Percentiles rank a stretch among this genome's conserved stretches.
Evolutionary conservation across 1,140 invertebrate genomes (phyloP).

Genomic region (Lucilia cuprina): DNA sequence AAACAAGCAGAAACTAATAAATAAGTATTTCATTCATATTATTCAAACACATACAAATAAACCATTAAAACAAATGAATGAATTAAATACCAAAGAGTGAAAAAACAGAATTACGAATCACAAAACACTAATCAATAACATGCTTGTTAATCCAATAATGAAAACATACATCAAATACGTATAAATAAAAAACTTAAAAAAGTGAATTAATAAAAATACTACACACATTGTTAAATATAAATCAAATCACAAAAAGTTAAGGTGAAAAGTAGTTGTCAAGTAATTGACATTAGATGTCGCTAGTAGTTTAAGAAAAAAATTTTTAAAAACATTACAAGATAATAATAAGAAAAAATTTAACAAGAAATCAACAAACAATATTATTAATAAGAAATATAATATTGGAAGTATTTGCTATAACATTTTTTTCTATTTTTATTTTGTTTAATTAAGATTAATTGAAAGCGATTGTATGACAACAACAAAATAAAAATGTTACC

Average conservation of each 20-base stretch:
- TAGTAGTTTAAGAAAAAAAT: neutral
- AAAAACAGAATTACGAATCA: neutral
- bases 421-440: conserved; percentile 1
- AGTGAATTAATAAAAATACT: neutral
- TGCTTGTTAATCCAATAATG: conserved; percentile 5
- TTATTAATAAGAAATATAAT: neutral
- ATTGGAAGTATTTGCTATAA: neutral
- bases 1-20: too few species aligned
- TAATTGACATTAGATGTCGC: conserved; percentile 31
- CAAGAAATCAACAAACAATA: conserved; percentile 21
- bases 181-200: neutral
- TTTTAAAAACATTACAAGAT: neutral
- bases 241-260: conserved; percentile 32
- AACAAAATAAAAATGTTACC: neutral
- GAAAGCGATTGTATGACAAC: conserved; percentile 32
- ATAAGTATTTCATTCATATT: neutral
- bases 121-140: neutral
- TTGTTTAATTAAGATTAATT: conserved; percentile 38
- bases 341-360: conserved; percentile 6
- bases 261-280: conserved; percentile 35
- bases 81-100: neutral
- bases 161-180: neutral
- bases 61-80: neutral
- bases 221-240: conserved; percentile 26
- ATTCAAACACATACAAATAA: neutral